Conservation (phyloP, 1,140 invertebrate genomes). For the Caerostris extrusa region DNA sequence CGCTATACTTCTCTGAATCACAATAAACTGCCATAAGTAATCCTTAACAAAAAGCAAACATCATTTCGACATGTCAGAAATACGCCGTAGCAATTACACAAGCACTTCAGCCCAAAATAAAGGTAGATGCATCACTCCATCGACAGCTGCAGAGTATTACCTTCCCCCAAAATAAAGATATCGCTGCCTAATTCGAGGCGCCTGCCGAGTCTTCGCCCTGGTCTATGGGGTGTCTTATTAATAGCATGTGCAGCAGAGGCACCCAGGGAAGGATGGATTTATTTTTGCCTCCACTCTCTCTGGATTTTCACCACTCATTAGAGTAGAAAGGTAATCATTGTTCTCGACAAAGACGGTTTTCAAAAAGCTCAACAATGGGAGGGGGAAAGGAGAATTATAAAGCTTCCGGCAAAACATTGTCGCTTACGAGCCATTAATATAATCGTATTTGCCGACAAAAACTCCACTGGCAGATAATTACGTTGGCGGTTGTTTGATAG, state of each 20-base stretch:
- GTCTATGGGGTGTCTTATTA: conserved; percentile 26
- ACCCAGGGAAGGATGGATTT: neutral
- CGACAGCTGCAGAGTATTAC: conserved; percentile 26
- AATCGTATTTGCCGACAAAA: conserved; percentile 34
- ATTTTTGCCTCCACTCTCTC: neutral
- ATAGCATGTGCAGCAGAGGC: neutral
- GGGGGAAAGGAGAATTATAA: neutral
- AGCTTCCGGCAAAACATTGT: conserved; percentile 2
- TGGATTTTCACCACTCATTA: neutral
- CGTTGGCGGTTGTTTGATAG: neutral
- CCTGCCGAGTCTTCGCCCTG: conserved; percentile 7
- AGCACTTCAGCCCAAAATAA: no score
- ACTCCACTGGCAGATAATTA: neutral
- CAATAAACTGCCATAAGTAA: no score
- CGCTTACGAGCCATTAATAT: neutral
- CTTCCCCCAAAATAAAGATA: neutral
- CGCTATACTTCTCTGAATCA: no score
- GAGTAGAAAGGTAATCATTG: conserved; percentile 35
- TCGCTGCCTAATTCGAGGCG: neutral
- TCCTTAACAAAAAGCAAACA: no score
- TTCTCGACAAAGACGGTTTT: conserved; percentile 3
- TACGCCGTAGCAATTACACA: no score
- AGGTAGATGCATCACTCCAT: neutral
- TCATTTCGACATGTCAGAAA: no score
- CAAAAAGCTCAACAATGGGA: neutral